Conservation (phyloP, 2,888 invertebrate species). For the Mimumesa dahlbomi region DNA sequence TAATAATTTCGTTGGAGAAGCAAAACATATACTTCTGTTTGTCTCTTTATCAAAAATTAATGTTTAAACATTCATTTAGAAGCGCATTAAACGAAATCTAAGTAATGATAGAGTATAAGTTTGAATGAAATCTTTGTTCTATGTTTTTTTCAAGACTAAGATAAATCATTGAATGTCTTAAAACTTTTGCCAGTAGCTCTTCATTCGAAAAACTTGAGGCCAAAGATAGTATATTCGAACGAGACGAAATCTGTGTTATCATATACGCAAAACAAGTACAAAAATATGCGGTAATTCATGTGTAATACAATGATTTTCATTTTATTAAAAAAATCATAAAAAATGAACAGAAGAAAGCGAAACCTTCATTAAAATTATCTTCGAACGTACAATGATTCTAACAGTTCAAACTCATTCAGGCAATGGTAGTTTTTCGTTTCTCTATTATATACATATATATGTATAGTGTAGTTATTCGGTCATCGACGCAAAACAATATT, state of each 20-base stretch:
- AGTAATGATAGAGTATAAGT: too few relatives aligned
- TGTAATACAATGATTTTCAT: not conserved
- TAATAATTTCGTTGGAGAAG: too few relatives aligned
- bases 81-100: too few relatives aligned
- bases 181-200: not conserved
- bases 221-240: too few relatives aligned
- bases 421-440: slow-evolving; percentile 3
- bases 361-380: not conserved
- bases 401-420: slow-evolving; percentile 12
- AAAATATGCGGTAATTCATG: not conserved
- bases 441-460: not conserved
- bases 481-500: not conserved
- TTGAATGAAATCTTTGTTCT: too few relatives aligned
- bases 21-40: too few relatives aligned
- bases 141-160: not conserved
- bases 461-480: not conserved
- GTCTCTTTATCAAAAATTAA: too few relatives aligned
- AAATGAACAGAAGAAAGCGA: not conserved
- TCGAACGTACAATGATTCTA: not conserved
- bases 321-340: slow-evolving; percentile 1
- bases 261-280: not conserved
- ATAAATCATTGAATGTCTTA: not conserved
- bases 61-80: too few relatives aligned
- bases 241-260: too few relatives aligned
- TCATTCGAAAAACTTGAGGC: too few relatives aligned